Conservation (phyloP, 92 coral and sea anemone species). For the Palythoa grandis region DNA sequence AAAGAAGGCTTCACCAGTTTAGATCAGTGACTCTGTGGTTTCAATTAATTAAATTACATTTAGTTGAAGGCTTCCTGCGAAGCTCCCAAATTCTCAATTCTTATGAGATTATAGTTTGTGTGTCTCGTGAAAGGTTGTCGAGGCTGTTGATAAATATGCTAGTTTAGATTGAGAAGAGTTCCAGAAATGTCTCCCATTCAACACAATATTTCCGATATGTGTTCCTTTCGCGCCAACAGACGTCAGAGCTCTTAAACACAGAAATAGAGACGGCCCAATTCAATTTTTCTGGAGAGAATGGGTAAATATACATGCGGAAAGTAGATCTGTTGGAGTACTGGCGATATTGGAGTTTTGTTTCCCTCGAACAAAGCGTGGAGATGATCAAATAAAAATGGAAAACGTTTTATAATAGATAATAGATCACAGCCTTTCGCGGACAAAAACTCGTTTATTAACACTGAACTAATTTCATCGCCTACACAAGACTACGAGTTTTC, state of each 20-base stretch:
- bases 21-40: conserved; percentile 50
- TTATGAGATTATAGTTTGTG: conserved; percentile 35
- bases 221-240: neutral
- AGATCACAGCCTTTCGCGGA: conserved; percentile 35
- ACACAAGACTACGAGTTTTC: conserved; percentile 11
- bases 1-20: conserved; percentile 31
- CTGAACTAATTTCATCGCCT: conserved; percentile 42
- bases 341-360: conserved; percentile 4
- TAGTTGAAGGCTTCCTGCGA: conserved; percentile 37
- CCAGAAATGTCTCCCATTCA: conserved; percentile 30
- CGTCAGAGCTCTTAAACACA: conserved; percentile 28
- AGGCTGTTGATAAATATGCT: conserved; percentile 20
- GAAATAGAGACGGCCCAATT: conserved; percentile 23
- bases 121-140: conserved; percentile 18
- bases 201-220: conserved; percentile 40
- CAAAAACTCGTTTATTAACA: conserved; percentile 38
- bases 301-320: conserved; percentile 41
- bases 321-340: neutral
- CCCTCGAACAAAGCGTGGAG: neutral
- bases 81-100: conserved; percentile 4
- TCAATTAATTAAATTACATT: conserved; percentile 44
- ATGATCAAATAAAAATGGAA: conserved; percentile 13
- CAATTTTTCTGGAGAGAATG: conserved; percentile 23
- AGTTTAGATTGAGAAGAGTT: neutral
- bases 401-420: conserved; percentile 29